These are phyloP conservation scores for Orthosia cruda DNA, from an alignment of 2,888 invertebrate genomes.

Conservation along the genomic window DNA sequence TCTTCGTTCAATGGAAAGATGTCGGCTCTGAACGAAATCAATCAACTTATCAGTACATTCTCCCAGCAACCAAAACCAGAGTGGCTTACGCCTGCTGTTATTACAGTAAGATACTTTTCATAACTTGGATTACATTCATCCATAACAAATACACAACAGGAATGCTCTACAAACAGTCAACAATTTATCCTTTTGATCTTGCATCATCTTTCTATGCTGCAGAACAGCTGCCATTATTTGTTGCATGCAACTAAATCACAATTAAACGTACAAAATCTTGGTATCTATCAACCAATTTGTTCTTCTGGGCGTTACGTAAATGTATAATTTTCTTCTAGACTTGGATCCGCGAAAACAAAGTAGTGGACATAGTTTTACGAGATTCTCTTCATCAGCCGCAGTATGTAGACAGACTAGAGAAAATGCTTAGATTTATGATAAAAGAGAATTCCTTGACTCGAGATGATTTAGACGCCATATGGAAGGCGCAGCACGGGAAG, in stretches of 20 bases:
- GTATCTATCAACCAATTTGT: too few relatives aligned
- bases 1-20: constrained; percentile 99
- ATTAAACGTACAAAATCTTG: too few relatives aligned
- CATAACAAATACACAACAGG: too few relatives aligned
- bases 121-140: neutral
- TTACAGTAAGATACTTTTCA: constrained; percentile 94
- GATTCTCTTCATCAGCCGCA: constrained; percentile 99
- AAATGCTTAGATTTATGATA: constrained; percentile 99
- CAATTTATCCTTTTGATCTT: too few relatives aligned
- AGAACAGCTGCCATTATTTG: too few relatives aligned
- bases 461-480: constrained; percentile 98
- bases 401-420: constrained; percentile 99
- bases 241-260: too few relatives aligned
- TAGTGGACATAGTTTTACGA: constrained; percentile 98
- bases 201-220: too few relatives aligned
- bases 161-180: too few relatives aligned
- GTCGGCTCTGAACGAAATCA: constrained; percentile 99
- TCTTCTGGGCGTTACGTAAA: neutral
- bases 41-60: constrained; percentile 98
- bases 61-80: constrained; percentile 98
- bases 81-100: constrained; percentile 98
- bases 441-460: constrained; percentile 97
- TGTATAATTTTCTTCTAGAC: constrained; percentile 90
- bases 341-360: constrained; percentile 99
- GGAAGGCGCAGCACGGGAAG: constrained; percentile 99